Evolutionary conservation across 2,113 vertebrate species (phyloP).

Genomic region (Elanus axillaris): DNA sequence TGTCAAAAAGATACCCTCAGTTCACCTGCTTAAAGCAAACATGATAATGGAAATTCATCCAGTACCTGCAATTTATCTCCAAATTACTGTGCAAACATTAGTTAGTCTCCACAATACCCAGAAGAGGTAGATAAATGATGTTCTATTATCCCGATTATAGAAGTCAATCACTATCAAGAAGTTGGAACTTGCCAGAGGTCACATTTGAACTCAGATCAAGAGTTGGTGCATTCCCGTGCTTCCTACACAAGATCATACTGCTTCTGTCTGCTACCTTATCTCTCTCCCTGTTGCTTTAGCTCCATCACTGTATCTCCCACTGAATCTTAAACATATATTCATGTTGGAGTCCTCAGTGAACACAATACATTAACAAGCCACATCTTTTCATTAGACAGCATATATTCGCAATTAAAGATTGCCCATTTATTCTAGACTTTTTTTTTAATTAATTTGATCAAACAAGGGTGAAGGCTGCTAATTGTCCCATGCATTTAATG

Average conservation of each 20-base stretch:
- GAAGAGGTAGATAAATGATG: background rate
- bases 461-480: background rate
- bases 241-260: background rate
- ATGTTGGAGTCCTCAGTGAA: background rate
- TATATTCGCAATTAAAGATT: background rate
- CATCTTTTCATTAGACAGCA: background rate
- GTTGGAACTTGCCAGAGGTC: background rate
- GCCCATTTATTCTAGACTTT: background rate
- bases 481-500: background rate
- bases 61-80: background rate
- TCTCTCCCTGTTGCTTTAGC: background rate
- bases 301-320: background rate
- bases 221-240: background rate
- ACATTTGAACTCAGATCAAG: background rate
- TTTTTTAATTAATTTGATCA: background rate
- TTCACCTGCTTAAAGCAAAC: constrained; percentile 20
- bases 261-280: background rate
- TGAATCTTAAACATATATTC: background rate
- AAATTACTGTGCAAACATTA: background rate
- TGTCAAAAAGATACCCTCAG: background rate
- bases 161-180: background rate
- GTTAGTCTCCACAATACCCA: background rate
- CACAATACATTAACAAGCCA: background rate
- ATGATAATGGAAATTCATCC: background rate
- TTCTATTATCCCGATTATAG: background rate